Conservation (phyloP, 2,888 invertebrate species). For the Chromoteleia sp. region DNA sequence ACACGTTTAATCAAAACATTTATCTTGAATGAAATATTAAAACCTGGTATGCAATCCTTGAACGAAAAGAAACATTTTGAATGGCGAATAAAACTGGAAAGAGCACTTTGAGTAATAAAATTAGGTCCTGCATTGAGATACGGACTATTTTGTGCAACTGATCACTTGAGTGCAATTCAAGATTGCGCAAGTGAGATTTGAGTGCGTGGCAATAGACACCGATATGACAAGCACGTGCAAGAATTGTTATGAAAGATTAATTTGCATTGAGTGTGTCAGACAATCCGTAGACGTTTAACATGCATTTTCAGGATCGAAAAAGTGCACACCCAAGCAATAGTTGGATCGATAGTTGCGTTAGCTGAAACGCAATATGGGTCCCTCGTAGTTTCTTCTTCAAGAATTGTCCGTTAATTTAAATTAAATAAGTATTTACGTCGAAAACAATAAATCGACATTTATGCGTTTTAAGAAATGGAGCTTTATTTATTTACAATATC, state of each 20-base stretch:
- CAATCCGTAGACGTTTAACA: conserved; percentile 58
- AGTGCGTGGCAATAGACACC: conserved; percentile 20
- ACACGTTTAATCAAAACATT: background rate
- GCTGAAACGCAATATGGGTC: background rate
- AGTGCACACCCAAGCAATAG: conserved; percentile 37
- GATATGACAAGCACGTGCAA: conserved; percentile 53
- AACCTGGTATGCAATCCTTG: background rate
- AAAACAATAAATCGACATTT: too few relatives aligned
- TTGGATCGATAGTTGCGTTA: conserved; percentile 38
- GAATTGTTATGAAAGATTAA: conserved; percentile 56
- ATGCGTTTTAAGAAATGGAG: too few relatives aligned
- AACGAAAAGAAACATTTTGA: conserved; percentile 8
- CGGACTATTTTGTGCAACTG: conserved; percentile 20
- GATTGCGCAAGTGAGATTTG: conserved; percentile 23
- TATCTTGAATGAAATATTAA: conserved; percentile 2
- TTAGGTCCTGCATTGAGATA: conserved; percentile 19
- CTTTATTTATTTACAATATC: too few relatives aligned
- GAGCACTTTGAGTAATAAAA: conserved; percentile 16
- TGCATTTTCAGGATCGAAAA: conserved; percentile 62
- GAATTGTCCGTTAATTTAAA: background rate
- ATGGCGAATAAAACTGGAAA: conserved; percentile 6
- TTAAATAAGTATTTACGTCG: too few relatives aligned
- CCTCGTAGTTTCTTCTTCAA: background rate
- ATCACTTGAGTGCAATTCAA: conserved; percentile 34
- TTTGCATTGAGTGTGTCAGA: conserved; percentile 57